A percentile compares a stretch with the other conserved stretches of the same genome.
Evolutionary conservation across 1,140 invertebrate genomes (phyloP).

Genomic region (Zophobas morio): DNA sequence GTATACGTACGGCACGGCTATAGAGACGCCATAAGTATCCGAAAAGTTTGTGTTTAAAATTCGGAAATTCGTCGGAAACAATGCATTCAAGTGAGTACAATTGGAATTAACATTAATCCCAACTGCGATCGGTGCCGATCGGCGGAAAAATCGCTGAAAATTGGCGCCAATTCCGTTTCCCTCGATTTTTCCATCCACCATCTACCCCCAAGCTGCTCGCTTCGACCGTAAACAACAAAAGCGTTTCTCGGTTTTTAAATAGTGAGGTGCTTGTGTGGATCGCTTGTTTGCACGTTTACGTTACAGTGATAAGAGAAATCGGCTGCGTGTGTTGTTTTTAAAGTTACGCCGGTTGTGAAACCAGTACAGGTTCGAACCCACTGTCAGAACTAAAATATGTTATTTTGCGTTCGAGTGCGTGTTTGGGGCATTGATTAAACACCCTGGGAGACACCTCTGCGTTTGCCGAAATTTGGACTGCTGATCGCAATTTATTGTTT

Average conservation of each 20-base stretch:
- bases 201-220: conserved; percentile 59
- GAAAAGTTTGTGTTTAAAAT: conserved; percentile 51
- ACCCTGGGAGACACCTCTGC: neutral
- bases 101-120: conserved; percentile 1
- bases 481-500: conserved; percentile 18
- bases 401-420: conserved; percentile 15
- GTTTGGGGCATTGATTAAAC: conserved; percentile 13
- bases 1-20: conserved; percentile 40
- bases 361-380: conserved; percentile 1
- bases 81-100: conserved; percentile 51
- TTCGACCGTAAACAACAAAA: conserved; percentile 55
- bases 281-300: neutral
- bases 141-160: neutral
- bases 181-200: conserved; percentile 32
- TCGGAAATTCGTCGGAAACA: conserved; percentile 44
- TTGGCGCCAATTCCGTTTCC: conserved; percentile 25
- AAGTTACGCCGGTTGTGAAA: conserved; percentile 26
- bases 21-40: conserved; percentile 60
- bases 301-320: conserved; percentile 13
- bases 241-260: conserved; percentile 36
- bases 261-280: conserved; percentile 8
- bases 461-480: neutral
- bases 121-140: neutral
- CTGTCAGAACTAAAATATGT: conserved; percentile 10
- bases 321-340: conserved; percentile 11